Percentiles rank a stretch among this genome's conserved stretches.
These are phyloP conservation scores for Metaphire vulgaris DNA, from an alignment of 1,140 invertebrate species.

Conservation along the genomic window DNA sequence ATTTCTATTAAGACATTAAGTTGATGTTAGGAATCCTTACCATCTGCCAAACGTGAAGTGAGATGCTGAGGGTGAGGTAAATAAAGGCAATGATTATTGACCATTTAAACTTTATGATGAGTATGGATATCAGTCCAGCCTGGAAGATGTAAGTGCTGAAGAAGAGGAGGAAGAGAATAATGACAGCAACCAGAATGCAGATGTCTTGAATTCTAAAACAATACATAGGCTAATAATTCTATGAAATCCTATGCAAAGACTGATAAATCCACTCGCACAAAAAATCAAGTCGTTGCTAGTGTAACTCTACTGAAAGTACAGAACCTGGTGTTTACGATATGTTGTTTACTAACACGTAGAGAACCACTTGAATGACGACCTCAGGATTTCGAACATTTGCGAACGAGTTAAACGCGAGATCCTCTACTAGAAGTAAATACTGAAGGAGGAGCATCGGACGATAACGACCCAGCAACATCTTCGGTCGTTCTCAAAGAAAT, in stretches of 20 bases:
- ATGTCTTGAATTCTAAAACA: constrained; percentile 54
- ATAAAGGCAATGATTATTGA: constrained; percentile 51
- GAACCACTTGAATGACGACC: constrained; percentile 51
- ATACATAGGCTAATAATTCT: no score
- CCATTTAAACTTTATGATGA: constrained; percentile 53
- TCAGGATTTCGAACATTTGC: constrained; percentile 47
- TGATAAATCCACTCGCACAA: no score
- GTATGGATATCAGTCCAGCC: constrained; percentile 54
- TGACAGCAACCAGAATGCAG: constrained; percentile 54
- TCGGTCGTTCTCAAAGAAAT: no score
- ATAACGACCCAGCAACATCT: not conserved
- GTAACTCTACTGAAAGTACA: no score
- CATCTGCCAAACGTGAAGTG: constrained; percentile 54
- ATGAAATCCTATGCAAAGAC: no score
- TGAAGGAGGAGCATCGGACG: constrained; percentile 47
- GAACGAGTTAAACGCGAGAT: constrained; percentile 53
- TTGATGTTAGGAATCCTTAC: no score
- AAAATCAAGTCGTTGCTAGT: no score
- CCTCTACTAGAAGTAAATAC: constrained; percentile 49
- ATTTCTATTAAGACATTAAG: no score
- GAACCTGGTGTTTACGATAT: no score
- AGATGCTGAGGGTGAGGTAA: constrained; percentile 53
- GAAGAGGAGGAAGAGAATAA: constrained; percentile 56
- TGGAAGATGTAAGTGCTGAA: constrained; percentile 59
- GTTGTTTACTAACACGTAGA: constrained; percentile 53